phyloP scores from a whole-genome alignment of 2,888 invertebrate genomes.

The Melanostoma mellinum region DNA sequence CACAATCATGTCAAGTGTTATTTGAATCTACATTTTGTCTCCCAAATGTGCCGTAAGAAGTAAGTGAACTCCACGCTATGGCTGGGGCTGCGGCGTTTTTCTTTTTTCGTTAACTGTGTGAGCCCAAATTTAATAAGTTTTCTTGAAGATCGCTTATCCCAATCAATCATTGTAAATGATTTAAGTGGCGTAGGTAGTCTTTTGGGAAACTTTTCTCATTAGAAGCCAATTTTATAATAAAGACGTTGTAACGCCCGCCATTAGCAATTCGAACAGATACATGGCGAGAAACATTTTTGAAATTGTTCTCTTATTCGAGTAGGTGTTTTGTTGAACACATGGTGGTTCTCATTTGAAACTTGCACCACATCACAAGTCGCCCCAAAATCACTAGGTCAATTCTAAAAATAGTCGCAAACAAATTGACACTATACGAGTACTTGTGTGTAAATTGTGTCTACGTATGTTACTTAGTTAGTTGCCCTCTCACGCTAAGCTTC shows the following conservation, averaged over 20 bases:
- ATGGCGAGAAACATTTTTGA: neutral
- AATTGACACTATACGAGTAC: conserved; percentile 29
- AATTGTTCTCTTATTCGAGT: neutral
- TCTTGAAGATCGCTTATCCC: conserved; percentile 15
- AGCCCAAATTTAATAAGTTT: conserved; percentile 19
- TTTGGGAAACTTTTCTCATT: neutral
- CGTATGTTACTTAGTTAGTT: neutral
- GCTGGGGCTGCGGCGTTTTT: neutral
- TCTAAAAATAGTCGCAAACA: conserved; percentile 67
- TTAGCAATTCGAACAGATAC: too few relatives aligned
- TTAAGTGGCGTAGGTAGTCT: neutral
- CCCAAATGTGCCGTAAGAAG: too few relatives aligned
- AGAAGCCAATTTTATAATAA: neutral
- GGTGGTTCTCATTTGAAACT: neutral
- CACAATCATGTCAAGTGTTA: too few relatives aligned
- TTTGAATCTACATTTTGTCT: too few relatives aligned
- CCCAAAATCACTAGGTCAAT: conserved; percentile 69
- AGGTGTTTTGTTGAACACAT: neutral
- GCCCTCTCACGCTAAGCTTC: conserved; percentile 14
- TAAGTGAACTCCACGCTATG: too few relatives aligned
- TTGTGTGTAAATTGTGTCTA: conserved; percentile 4
- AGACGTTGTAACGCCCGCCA: neutral
- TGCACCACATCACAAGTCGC: conserved; percentile 35
- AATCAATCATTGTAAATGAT: conserved; percentile 25
- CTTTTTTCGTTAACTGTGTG: conserved; percentile 20